A percentile compares a stretch with the other conserved stretches of the same genome.
These are phyloP conservation scores for Belonocnema kinseyi DNA, from an alignment of 1,140 invertebrate genomes.

Conservation along the genomic window DNA sequence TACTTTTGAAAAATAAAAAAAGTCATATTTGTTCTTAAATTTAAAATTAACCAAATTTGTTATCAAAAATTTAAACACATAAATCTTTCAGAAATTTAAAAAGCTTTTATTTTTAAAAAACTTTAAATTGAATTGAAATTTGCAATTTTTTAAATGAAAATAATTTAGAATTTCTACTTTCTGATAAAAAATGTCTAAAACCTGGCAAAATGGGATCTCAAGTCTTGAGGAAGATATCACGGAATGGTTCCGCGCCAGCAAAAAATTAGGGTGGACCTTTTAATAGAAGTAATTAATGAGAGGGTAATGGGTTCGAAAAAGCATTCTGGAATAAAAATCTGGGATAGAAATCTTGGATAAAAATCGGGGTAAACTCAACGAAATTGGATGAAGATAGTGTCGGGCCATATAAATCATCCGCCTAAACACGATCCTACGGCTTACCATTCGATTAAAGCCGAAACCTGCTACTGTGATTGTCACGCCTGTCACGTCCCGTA, in stretches of 20 bases:
- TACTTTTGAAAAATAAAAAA: no score
- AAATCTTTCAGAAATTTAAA: no score
- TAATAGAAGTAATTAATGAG: neutral
- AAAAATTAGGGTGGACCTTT: neutral
- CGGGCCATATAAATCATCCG: neutral
- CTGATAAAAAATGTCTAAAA: no score
- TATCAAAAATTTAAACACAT: no score
- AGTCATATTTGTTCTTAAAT: no score
- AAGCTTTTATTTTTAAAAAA: no score
- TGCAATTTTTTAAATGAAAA: no score
- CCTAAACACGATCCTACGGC: conserved; percentile 19
- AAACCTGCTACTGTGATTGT: conserved; percentile 2
- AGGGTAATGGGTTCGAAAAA: neutral
- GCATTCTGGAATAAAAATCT: neutral
- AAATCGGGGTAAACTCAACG: neutral
- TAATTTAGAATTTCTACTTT: no score
- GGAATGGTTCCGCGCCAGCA: neutral
- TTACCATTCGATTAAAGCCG: conserved; percentile 24
- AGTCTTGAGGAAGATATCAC: no score
- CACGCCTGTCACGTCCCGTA: conserved; percentile 7
- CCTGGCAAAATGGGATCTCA: no score
- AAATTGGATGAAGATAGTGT: conserved; percentile 23
- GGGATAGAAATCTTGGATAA: conserved; percentile 4
- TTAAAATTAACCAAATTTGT: no score
- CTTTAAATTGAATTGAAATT: no score